Evolutionary conservation across 2,888 invertebrate genomes (phyloP).

Genomic region (Colletes collaris): DNA sequence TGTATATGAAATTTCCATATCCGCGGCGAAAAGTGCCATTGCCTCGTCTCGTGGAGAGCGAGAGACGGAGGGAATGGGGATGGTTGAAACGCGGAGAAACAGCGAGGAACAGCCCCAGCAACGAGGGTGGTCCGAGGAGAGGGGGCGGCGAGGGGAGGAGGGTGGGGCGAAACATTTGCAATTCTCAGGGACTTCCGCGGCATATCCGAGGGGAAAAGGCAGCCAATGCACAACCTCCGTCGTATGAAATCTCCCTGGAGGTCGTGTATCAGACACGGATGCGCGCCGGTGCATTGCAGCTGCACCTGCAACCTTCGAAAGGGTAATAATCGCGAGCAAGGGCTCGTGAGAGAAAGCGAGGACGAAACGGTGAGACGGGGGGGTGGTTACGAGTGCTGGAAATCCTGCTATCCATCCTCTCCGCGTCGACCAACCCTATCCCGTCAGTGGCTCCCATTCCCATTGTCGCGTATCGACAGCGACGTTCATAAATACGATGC

Average conservation of each 20-base stretch:
- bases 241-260: slow-evolving; percentile 60
- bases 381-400: neutral
- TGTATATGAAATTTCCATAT: slow-evolving; percentile 79
- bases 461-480: slow-evolving; percentile 15
- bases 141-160: slow-evolving; percentile 15
- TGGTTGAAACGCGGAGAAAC: slow-evolving; percentile 20
- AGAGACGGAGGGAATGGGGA: slow-evolving; percentile 14
- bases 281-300: slow-evolving; percentile 40
- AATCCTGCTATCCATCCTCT: slow-evolving; percentile 25
- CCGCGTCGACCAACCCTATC: neutral
- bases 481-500: slow-evolving; percentile 35
- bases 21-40: slow-evolving; percentile 71
- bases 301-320: slow-evolving; percentile 42
- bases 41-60: slow-evolving; percentile 50
- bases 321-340: slow-evolving; percentile 52
- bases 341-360: neutral
- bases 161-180: slow-evolving; percentile 74
- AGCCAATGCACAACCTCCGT: slow-evolving; percentile 52
- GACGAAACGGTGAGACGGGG: neutral
- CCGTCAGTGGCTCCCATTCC: slow-evolving; percentile 1
- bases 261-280: slow-evolving; percentile 58
- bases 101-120: slow-evolving; percentile 22
- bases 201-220: slow-evolving; percentile 56
- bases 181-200: slow-evolving; percentile 68
- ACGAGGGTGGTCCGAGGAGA: slow-evolving; percentile 15